These are phyloP conservation scores for Magallana ariakensis DNA, from an alignment of 1,140 invertebrate species.

Conservation along the genomic window DNA sequence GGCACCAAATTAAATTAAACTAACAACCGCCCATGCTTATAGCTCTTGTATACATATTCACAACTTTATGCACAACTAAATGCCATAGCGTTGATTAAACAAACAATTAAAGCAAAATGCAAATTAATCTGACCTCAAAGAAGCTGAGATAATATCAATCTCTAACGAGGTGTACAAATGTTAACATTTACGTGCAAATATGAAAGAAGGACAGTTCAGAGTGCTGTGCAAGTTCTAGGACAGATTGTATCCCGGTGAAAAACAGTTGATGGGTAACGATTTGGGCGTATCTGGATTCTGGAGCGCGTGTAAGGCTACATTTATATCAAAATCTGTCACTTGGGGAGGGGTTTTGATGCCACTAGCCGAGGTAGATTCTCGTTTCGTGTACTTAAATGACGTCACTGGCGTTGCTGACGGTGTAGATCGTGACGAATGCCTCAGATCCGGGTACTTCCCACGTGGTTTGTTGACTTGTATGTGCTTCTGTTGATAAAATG, in stretches of 20 bases:
- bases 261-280: slow-evolving; percentile 22
- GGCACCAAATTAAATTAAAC: no score
- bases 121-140: neutral
- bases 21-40: no score
- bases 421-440: slow-evolving; percentile 4
- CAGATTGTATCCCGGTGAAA: slow-evolving; percentile 25
- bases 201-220: neutral
- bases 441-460: slow-evolving; percentile 36
- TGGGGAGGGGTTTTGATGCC: slow-evolving; percentile 13
- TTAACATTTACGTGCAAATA: neutral
- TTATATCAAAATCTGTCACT: slow-evolving; percentile 29
- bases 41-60: no score
- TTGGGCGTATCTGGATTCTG: slow-evolving; percentile 25
- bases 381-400: slow-evolving; percentile 19
- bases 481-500: neutral
- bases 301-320: slow-evolving; percentile 6
- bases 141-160: neutral
- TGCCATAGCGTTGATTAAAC: slow-evolving; percentile 1
- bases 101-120: slow-evolving; percentile 10
- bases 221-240: neutral
- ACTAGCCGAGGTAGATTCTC: neutral
- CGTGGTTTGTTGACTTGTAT: slow-evolving; percentile 25
- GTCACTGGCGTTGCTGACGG: slow-evolving; percentile 13
- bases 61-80: slow-evolving; percentile 7
- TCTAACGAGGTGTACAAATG: neutral